Base-by-base conservation (phyloP, 2,888 invertebrate species). In the Drosophila peninsularis region DNA sequence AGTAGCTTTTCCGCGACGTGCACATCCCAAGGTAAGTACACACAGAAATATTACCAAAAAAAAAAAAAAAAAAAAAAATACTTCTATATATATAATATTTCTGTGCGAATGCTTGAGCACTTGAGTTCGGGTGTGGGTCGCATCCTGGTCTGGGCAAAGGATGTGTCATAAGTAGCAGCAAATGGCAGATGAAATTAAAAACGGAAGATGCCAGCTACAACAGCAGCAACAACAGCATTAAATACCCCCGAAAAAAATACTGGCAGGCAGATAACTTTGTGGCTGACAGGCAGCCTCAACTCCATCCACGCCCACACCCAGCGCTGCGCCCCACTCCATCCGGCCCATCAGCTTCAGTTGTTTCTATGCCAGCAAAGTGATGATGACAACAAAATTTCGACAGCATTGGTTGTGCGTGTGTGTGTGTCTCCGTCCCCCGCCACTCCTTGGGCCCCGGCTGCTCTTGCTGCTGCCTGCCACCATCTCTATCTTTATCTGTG, bases 1-100 rank as follows among this genome's bases (percentile, higher is more conserved):
- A 96, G 98, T 99, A 94, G 99, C 99, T 93, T 99, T 99, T 94
- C 99, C 99, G 90, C 96, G 99, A 94, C 96, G 98, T 95, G 97
- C 98, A 94, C 98, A 98, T 94, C 98, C 98, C 94, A 98, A 98
- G 97, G 98, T 98, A 95, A 96, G 96, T 92, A 91, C 71, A 78
- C 56, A 63, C 67, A 69, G 71, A 76, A 75, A 65, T 80, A 70
- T 74, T 72, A 63, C 63, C 67, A 71, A 56, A 63, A 57, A 68
- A 66, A 55, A 52, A 21, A 21, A n/a, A 11, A 53, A n/a, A n/a
- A n/a, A n/a, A n/a, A n/a, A n/a, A n/a, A n/a, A n/a, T n/a, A 39
- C 2, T 53, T 41, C 17, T 36, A 24, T 52, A 36, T 24, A 19
- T 36, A 34, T 37, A 24, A 52, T 44, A 44, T 56, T 44, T 45